phyloP scores from a whole-genome alignment of 2,888 invertebrate species.

The Apamea sordens region DNA sequence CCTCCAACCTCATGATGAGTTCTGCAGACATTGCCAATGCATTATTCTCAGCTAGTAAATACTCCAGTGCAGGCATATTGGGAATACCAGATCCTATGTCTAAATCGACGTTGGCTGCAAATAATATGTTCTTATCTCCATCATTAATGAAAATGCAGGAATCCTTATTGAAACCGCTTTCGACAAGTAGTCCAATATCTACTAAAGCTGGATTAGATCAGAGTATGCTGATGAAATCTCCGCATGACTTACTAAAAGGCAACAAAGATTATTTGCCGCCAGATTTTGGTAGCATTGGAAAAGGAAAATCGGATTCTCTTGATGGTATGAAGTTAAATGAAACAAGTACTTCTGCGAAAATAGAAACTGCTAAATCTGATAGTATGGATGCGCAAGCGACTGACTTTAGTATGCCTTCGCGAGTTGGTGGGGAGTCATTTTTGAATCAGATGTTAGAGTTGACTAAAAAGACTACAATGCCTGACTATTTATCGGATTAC shows the following conservation, averaged over 20 bases:
- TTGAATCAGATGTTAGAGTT: constrained; percentile 89
- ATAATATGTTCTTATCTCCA: constrained; percentile 94
- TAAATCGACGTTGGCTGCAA: constrained; percentile 93
- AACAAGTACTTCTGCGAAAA: constrained; percentile 86
- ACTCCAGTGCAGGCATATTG: constrained; percentile 91
- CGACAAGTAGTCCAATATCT: constrained; percentile 90
- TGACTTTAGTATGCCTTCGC: constrained; percentile 87
- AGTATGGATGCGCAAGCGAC: constrained; percentile 80
- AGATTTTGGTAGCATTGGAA: constrained; percentile 89
- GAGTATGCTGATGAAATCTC: constrained; percentile 85
- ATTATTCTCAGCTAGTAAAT: constrained; percentile 92
- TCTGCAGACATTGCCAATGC: constrained; percentile 92
- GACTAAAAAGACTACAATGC: constrained; percentile 89
- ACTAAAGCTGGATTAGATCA: constrained; percentile 86
- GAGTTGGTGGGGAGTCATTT: constrained; percentile 87
- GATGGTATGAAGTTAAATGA: constrained; percentile 85
- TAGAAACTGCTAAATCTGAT: constrained; percentile 84
- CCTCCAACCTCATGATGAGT: constrained; percentile 91
- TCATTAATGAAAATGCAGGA: constrained; percentile 94
- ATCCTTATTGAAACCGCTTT: constrained; percentile 90
- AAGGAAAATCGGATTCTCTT: constrained; percentile 88
- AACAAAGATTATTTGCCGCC: constrained; percentile 89
- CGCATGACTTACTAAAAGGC: constrained; percentile 84
- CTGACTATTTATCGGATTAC: constrained; percentile 87
- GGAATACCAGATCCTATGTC: constrained; percentile 94